Conservation (phyloP, 2,888 invertebrate species). For the Drosophila nr. perissopoda region DNA sequence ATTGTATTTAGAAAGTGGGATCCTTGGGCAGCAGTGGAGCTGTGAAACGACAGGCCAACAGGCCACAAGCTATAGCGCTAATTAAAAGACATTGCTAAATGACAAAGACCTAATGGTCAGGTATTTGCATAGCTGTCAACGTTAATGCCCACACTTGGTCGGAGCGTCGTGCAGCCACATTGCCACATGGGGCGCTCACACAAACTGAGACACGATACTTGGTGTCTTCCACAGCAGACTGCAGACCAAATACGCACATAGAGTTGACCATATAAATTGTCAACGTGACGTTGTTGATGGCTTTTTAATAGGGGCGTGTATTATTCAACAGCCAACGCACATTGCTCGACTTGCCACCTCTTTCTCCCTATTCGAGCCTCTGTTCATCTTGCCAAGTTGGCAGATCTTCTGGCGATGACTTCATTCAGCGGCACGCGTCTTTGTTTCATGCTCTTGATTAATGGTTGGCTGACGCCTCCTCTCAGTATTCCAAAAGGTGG, state of each 20-base stretch:
- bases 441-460: slow-evolving; percentile 69
- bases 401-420: slow-evolving; percentile 47
- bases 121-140: slow-evolving; percentile 78
- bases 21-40: slow-evolving; percentile 13
- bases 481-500: slow-evolving; percentile 17
- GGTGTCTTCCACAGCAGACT: background rate
- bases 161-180: slow-evolving; percentile 33
- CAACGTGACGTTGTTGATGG: slow-evolving; percentile 61
- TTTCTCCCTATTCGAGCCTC: background rate
- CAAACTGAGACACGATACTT: background rate
- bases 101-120: slow-evolving; percentile 77
- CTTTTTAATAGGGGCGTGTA: slow-evolving; percentile 75
- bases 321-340: slow-evolving; percentile 69
- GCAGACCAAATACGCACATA: slow-evolving; percentile 69
- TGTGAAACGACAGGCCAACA: slow-evolving; percentile 21
- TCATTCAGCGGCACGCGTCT: slow-evolving; percentile 57
- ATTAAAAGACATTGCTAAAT: slow-evolving; percentile 79
- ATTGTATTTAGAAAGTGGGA: slow-evolving; percentile 63
- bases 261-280: slow-evolving; percentile 74
- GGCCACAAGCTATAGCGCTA: slow-evolving; percentile 58
- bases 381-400: background rate
- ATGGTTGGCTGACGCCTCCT: slow-evolving; percentile 51
- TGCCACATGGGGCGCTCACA: slow-evolving; percentile 46
- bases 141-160: slow-evolving; percentile 77
- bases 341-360: slow-evolving; percentile 48